These are phyloP conservation scores for Himalopsyche tibetana DNA, from an alignment of 2,888 invertebrate genomes.

Conservation along the genomic window DNA sequence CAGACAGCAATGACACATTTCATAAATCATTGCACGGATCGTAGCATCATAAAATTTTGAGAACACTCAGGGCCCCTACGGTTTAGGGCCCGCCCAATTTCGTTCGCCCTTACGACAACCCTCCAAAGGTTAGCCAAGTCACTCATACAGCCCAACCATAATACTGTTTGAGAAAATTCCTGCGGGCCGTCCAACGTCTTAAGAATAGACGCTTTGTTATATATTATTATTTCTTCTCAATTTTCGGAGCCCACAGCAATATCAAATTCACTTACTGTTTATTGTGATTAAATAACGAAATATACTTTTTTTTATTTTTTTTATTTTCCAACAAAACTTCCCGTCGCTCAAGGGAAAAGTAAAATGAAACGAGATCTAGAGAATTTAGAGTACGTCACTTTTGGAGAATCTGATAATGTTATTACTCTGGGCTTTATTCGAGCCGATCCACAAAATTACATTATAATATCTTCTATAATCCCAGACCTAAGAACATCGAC, in stretches of 20 bases:
- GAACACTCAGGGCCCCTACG: neutral
- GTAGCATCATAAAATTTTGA: neutral
- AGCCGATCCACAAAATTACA: too few species aligned
- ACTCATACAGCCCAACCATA: constrained; percentile 1
- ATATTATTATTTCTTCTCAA: constrained; percentile 1
- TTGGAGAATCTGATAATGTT: too few species aligned
- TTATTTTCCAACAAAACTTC: neutral
- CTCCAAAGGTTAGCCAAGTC: constrained; percentile 10
- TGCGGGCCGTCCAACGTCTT: neutral
- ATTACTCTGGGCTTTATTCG: too few species aligned
- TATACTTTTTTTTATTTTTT: constrained; percentile 1
- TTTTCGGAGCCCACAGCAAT: neutral
- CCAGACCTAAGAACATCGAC: too few species aligned
- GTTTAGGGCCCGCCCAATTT: constrained; percentile 26
- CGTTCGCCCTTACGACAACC: constrained; percentile 27
- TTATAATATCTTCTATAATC: too few species aligned
- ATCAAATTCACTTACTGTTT: constrained; percentile 25
- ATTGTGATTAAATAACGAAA: constrained; percentile 23
- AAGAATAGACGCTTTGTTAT: constrained; percentile 20
- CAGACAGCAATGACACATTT: constrained; percentile 1
- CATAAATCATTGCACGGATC: constrained; percentile 7
- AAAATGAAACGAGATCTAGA: neutral
- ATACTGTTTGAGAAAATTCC: constrained; percentile 35
- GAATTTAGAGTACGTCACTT: too few species aligned
- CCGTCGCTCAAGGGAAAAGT: neutral